phyloP scores from a whole-genome alignment of 1,140 invertebrate species.

The Wiebesia pumilae region DNA sequence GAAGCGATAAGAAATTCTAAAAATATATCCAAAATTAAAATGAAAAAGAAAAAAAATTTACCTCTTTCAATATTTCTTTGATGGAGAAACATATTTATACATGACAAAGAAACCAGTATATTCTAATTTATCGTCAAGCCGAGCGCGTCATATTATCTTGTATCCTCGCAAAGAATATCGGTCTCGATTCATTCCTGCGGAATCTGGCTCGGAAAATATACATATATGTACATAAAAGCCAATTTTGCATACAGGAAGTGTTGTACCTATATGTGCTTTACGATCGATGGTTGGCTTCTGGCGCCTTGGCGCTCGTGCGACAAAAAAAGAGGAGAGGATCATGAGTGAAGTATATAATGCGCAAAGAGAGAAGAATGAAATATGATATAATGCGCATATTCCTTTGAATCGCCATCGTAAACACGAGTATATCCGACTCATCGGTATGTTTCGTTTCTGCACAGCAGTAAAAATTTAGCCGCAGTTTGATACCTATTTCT shows the following conservation, averaged over 20 bases:
- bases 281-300: slow-evolving; percentile 17
- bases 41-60: slow-evolving; percentile 8
- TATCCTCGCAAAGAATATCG: slow-evolving; percentile 13
- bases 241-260: slow-evolving; percentile 34
- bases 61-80: not conserved
- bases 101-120: slow-evolving; percentile 43
- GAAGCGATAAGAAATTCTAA: slow-evolving; percentile 26
- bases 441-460: slow-evolving; percentile 9
- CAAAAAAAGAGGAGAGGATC: slow-evolving; percentile 9
- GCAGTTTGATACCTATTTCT: not conserved
- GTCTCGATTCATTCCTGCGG: slow-evolving; percentile 15
- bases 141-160: not conserved
- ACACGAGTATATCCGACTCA: not conserved
- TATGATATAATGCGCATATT: slow-evolving; percentile 27
- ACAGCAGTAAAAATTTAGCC: not conserved
- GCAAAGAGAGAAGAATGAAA: slow-evolving; percentile 22
- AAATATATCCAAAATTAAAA: slow-evolving; percentile 35
- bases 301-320: not conserved
- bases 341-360: slow-evolving; percentile 15
- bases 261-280: not conserved
- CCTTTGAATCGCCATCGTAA: not conserved
- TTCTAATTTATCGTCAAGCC: slow-evolving; percentile 30
- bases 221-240: not conserved
- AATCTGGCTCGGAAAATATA: not conserved
- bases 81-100: slow-evolving; percentile 19